Evolutionary conservation across 1,140 invertebrate genomes (phyloP).

Genomic region (Dendroctonus valens): DNA sequence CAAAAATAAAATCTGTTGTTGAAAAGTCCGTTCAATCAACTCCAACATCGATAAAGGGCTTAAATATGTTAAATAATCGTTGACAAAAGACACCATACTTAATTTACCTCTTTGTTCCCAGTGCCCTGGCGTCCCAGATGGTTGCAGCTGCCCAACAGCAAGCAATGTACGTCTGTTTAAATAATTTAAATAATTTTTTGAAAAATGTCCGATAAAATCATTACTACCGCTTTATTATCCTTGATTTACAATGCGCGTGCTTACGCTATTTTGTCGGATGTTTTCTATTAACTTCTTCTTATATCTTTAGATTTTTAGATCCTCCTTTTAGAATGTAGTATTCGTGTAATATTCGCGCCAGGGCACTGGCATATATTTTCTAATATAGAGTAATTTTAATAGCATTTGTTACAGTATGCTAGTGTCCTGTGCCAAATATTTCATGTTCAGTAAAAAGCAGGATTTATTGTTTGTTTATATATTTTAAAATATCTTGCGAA

Average conservation of each 20-base stretch:
- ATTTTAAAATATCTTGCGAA: too few species aligned
- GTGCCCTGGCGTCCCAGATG: slow-evolving; percentile 94
- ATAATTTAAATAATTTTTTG: slow-evolving; percentile 13
- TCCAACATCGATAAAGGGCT: too few species aligned
- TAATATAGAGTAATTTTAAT: slow-evolving; percentile 9
- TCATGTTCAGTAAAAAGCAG: not conserved
- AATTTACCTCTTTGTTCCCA: slow-evolving; percentile 61
- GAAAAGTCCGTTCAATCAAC: slow-evolving; percentile 1
- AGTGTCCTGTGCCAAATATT: slow-evolving; percentile 64
- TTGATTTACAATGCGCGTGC: not conserved
- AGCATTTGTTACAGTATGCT: slow-evolving; percentile 55
- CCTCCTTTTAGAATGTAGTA: slow-evolving; percentile 13
- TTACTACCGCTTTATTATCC: not conserved
- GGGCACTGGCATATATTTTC: slow-evolving; percentile 70
- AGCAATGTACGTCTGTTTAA: slow-evolving; percentile 75
- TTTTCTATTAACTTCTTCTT: not conserved
- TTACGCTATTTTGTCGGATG: not conserved
- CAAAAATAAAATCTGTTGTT: not conserved
- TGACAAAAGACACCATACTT: slow-evolving; percentile 6
- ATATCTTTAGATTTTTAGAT: not conserved
- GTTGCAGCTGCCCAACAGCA: slow-evolving; percentile 85
- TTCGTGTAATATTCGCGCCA: slow-evolving; percentile 60
- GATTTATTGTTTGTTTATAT: slow-evolving; percentile 2
- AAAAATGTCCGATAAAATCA: slow-evolving; percentile 22
- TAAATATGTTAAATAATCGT: too few species aligned